phyloP scores from a whole-genome alignment of 2,888 invertebrate genomes.

The Cheilosia variabilis region DNA sequence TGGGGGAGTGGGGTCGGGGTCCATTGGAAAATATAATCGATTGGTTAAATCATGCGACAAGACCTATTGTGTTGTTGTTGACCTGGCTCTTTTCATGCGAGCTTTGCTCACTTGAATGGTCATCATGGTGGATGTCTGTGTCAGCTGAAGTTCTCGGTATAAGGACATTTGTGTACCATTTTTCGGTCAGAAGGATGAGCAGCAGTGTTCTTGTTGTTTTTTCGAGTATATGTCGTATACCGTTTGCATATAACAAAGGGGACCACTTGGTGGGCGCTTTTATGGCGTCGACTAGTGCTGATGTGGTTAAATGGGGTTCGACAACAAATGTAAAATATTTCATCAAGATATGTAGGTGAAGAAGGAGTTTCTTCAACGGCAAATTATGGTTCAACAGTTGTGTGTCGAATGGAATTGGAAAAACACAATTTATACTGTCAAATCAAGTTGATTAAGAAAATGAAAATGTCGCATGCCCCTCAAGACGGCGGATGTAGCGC shows the following conservation, averaged over 20 bases:
- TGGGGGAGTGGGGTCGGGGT: neutral
- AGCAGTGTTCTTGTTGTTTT: conserved; percentile 18
- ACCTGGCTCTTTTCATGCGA: conserved; percentile 44
- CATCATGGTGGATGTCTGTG: conserved; percentile 44
- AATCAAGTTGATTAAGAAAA: no score
- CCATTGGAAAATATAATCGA: conserved; percentile 62
- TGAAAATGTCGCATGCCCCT: no score
- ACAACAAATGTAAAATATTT: conserved; percentile 17
- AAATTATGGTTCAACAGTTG: neutral
- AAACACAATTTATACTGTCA: no score
- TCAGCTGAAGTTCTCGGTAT: conserved; percentile 55
- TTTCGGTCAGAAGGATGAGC: conserved; percentile 31
- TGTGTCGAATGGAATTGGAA: neutral
- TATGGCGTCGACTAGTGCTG: conserved; percentile 1
- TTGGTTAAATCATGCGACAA: conserved; percentile 63
- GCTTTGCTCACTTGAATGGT: conserved; percentile 60
- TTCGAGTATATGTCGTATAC: neutral
- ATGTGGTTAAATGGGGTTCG: conserved; percentile 1
- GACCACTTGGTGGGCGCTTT: conserved; percentile 18
- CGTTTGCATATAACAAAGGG: neutral
- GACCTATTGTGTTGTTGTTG: conserved; percentile 47
- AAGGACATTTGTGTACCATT: conserved; percentile 57
- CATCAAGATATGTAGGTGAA: conserved; percentile 9
- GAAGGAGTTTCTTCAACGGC: neutral
- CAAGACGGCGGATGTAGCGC: no score